Evolutionary conservation across 2,113 vertebrate species (phyloP).

Genomic region (Anolis sagrei): DNA sequence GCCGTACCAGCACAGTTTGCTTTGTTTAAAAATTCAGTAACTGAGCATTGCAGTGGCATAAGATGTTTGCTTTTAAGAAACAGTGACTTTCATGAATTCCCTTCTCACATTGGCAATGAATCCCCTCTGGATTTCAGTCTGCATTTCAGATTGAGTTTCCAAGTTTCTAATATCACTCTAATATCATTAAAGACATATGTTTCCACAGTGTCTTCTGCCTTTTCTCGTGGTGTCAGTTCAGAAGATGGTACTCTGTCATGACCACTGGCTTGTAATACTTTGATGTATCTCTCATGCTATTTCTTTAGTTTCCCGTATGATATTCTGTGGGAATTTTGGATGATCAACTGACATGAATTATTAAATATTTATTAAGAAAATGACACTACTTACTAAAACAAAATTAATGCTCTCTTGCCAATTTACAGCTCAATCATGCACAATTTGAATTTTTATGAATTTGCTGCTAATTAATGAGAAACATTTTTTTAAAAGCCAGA

Average conservation of each 20-base stretch:
- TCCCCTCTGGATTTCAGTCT: too few species aligned
- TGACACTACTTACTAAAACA: not conserved
- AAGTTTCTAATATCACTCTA: too few species aligned
- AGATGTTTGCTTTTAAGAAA: not conserved
- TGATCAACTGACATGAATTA: too few species aligned
- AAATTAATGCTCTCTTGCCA: not conserved
- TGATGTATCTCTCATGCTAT: not conserved
- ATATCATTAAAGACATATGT: not conserved
- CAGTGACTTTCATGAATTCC: not conserved
- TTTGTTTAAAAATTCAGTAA: too few species aligned
- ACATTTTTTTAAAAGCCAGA: not conserved
- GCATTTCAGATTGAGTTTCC: too few species aligned
- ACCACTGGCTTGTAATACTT: not conserved
- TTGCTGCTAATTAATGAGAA: not conserved
- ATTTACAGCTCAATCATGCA: not conserved
- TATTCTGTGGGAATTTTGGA: not conserved
- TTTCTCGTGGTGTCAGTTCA: not conserved
- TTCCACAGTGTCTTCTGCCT: not conserved
- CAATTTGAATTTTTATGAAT: not conserved
- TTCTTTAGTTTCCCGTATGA: not conserved
- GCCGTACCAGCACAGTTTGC: too few species aligned
- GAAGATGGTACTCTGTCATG: too few species aligned
- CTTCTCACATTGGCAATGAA: not conserved
- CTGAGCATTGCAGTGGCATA: too few species aligned
- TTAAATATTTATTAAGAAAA: not conserved